Evolutionary conservation across 2,797 vertebrate genomes (phyloP).

Genomic region (Chanos chanos): DNA sequence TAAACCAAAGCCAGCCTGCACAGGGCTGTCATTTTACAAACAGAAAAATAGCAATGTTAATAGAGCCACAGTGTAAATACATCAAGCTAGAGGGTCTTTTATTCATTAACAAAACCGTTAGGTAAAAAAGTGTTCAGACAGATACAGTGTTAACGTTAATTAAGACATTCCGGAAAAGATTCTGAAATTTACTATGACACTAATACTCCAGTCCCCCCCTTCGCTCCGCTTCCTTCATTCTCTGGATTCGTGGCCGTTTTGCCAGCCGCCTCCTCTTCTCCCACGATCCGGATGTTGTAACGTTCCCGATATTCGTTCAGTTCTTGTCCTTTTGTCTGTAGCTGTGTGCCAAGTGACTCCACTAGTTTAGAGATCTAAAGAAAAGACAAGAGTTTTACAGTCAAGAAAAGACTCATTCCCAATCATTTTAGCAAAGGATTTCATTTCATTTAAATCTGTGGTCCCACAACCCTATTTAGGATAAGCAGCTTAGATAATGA

Average conservation of each 20-base stretch:
- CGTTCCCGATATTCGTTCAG: slow-evolving; percentile 74
- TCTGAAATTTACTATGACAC: slow-evolving; percentile 66
- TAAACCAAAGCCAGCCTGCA: no score
- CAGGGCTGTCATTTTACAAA: no score
- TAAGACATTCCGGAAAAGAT: no score
- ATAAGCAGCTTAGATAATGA: no score
- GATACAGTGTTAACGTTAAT: no score
- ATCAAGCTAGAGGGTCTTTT: no score
- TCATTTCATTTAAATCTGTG: neutral
- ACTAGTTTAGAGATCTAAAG: slow-evolving; percentile 70
- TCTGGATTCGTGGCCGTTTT: slow-evolving; percentile 44
- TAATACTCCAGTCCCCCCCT: slow-evolving; percentile 61
- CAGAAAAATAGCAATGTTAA: no score
- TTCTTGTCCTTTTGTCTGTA: slow-evolving; percentile 72
- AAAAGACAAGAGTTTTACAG: neutral
- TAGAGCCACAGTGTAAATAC: no score
- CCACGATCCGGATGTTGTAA: slow-evolving; percentile 74
- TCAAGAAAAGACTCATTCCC: neutral
- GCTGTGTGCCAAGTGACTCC: slow-evolving; percentile 65
- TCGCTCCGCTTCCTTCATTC: slow-evolving; percentile 50
- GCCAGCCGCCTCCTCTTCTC: slow-evolving; percentile 55
- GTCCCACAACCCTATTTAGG: no score
- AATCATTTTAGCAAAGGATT: neutral
- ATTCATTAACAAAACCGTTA: no score
- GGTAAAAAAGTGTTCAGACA: no score